Percentiles rank a stretch among this genome's conserved stretches.
Evolutionary conservation across 2,113 vertebrate species (phyloP).

Genomic region (Engystomops pustulosus): DNA sequence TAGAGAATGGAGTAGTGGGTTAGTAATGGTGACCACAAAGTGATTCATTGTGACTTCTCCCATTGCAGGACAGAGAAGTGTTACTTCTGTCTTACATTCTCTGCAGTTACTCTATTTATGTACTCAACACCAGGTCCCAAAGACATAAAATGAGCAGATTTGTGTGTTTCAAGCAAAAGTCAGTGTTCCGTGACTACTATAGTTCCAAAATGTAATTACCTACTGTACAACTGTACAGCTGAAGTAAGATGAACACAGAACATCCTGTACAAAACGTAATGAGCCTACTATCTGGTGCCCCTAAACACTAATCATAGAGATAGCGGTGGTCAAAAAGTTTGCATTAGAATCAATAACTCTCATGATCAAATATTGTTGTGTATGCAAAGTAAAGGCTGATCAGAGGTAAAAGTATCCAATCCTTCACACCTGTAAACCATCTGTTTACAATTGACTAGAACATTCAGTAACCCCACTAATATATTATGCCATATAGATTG

Average conservation of each 20-base stretch:
- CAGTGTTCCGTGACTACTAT: not conserved
- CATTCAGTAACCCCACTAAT: no score
- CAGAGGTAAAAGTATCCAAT: no score
- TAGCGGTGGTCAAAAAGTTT: no score
- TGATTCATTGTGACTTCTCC: slow-evolving; percentile 12
- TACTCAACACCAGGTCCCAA: not conserved
- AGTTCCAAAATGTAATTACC: not conserved
- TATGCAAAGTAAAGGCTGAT: no score
- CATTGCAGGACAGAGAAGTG: not conserved
- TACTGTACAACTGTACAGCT: not conserved
- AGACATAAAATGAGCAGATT: not conserved
- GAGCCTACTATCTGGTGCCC: no score
- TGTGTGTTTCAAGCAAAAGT: not conserved
- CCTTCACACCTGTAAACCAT: no score
- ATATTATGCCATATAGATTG: no score
- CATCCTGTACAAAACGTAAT: not conserved
- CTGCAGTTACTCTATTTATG: not conserved
- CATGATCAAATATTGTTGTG: no score
- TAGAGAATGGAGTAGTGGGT: not conserved
- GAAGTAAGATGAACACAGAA: not conserved
- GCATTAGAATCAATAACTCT: no score
- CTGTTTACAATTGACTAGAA: no score
- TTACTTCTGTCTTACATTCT: not conserved
- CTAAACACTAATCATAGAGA: no score
- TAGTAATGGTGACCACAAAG: not conserved